Evolutionary conservation across 2,113 vertebrate species (phyloP).

Genomic region (Ceyx melanurus): DNA sequence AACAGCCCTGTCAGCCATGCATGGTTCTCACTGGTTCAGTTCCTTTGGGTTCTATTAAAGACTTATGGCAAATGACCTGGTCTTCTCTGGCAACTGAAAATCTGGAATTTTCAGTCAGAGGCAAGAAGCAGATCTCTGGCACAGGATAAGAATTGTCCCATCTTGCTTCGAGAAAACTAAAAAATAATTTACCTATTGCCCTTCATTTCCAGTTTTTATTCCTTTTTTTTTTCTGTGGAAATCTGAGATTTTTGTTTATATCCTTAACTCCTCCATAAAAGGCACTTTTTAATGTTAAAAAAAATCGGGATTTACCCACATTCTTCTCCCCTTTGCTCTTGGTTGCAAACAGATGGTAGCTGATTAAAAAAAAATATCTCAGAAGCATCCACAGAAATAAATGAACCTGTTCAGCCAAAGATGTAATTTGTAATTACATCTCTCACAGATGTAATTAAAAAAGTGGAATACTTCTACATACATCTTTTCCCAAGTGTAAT

Average conservation of each 20-base stretch:
- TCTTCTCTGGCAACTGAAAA: neutral
- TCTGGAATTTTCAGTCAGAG: neutral
- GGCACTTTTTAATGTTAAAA: neutral
- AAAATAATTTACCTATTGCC: neutral
- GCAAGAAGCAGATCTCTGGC: neutral
- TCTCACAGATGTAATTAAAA: neutral
- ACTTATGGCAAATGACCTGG: rapidly evolving
- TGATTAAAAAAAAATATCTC: neutral
- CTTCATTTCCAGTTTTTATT: neutral
- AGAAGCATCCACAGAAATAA: neutral
- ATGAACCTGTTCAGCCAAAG: neutral
- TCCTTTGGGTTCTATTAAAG: neutral
- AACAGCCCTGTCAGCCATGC: rapidly evolving
- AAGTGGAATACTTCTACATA: neutral
- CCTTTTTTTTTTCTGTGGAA: neutral
- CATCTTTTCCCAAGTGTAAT: neutral
- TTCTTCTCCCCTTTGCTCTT: neutral
- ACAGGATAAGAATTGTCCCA: neutral
- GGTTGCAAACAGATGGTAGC: neutral
- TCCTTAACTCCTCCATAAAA: neutral
- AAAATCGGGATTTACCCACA: neutral
- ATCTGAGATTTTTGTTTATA: neutral
- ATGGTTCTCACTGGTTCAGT: neutral
- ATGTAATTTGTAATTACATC: neutral
- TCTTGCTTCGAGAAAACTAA: neutral